These are phyloP conservation scores for Dicranocentrus wangi DNA, from an alignment of 2,888 invertebrate species.

Conservation along the genomic window DNA sequence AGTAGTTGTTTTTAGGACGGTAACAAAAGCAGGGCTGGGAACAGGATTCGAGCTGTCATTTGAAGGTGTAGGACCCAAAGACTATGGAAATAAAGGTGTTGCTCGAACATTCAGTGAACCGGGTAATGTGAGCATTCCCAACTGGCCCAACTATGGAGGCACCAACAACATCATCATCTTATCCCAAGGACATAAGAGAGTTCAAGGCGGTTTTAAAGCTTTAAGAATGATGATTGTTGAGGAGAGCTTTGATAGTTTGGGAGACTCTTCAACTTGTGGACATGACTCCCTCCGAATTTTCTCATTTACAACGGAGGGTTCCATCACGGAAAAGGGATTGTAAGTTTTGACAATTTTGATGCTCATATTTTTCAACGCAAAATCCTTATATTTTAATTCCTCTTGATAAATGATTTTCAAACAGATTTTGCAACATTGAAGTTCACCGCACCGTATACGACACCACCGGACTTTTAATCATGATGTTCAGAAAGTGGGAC, in stretches of 20 bases:
- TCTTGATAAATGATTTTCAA: too few species aligned
- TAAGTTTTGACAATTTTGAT: not conserved
- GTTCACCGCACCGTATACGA: not conserved
- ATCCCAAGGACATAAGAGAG: not conserved
- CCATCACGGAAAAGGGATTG: not conserved
- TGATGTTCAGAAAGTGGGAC: not conserved
- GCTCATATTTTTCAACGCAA: not conserved
- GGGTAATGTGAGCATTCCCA: not conserved
- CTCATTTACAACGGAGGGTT: not conserved
- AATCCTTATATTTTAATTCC: not conserved
- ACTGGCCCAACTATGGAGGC: not conserved
- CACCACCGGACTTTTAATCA: not conserved
- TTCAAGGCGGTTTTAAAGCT: not conserved
- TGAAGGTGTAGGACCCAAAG: not conserved
- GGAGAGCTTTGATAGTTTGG: not conserved
- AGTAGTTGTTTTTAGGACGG: constrained; percentile 31
- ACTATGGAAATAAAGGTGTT: not conserved
- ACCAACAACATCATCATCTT: not conserved
- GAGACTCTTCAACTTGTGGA: not conserved
- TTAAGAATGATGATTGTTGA: not conserved
- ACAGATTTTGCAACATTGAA: not conserved
- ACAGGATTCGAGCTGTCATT: constrained; percentile 32
- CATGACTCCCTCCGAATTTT: not conserved
- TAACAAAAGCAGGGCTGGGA: not conserved
- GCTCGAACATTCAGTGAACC: not conserved